phyloP scores from a whole-genome alignment of 1,140 invertebrate species.

The Drosophila obscura region DNA sequence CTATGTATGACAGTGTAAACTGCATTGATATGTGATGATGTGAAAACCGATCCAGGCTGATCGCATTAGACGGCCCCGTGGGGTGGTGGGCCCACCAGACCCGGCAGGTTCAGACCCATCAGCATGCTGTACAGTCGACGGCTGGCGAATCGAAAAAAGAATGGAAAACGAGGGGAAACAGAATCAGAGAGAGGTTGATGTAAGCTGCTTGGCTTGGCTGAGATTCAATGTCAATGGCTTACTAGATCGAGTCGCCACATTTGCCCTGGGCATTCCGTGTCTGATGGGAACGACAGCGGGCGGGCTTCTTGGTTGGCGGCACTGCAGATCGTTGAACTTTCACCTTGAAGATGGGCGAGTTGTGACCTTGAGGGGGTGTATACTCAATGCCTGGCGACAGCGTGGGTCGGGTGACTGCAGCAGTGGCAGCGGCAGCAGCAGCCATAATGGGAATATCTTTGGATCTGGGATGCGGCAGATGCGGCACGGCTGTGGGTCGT shows the following conservation, averaged over 20 bases:
- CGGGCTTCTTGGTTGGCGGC: slow-evolving; percentile 14
- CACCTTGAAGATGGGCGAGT: slow-evolving; percentile 75
- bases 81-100: slow-evolving; percentile 20
- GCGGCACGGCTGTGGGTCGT: background rate
- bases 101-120: slow-evolving; percentile 65
- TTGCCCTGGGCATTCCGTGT: slow-evolving; percentile 66
- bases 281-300: slow-evolving; percentile 67
- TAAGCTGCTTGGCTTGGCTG: slow-evolving; percentile 38
- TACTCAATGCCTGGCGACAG: slow-evolving; percentile 55
- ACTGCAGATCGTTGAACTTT: slow-evolving; percentile 66
- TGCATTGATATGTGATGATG: background rate
- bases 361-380: slow-evolving; percentile 59
- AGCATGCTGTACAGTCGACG: slow-evolving; percentile 74
- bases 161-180: slow-evolving; percentile 1
- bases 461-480: slow-evolving; percentile 44
- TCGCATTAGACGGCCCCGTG: slow-evolving; percentile 20
- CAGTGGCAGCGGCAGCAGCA: slow-evolving; percentile 5
- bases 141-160: slow-evolving; percentile 36
- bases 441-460: slow-evolving; percentile 50
- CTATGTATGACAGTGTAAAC: background rate
- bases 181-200: slow-evolving; percentile 35
- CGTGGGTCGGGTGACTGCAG: slow-evolving; percentile 21
- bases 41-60: background rate
- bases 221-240: slow-evolving; percentile 48
- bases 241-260: slow-evolving; percentile 75